These are phyloP conservation scores for Cacatua alba DNA, from an alignment of 2,113 vertebrate species.

Conservation along the genomic window DNA sequence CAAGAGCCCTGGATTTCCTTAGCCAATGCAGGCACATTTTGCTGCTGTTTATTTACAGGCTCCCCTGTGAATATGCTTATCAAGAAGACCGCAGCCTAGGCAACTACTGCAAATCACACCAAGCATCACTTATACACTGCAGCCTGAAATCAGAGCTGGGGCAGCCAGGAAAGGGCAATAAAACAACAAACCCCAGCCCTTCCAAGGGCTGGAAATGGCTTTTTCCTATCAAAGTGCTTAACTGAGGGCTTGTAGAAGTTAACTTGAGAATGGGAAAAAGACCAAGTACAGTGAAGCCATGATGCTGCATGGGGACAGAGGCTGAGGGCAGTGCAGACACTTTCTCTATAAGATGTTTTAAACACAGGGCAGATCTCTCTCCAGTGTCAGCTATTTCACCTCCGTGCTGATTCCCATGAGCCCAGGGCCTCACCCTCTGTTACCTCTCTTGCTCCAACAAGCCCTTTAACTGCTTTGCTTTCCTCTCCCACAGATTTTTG, in stretches of 20 bases:
- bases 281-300: neutral
- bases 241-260: neutral
- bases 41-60: neutral
- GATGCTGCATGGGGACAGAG: neutral
- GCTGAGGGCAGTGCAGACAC: neutral
- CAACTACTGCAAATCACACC: neutral
- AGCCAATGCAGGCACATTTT: conserved; percentile 5
- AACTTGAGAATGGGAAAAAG: neutral
- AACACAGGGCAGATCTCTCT: neutral
- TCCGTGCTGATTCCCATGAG: neutral
- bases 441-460: neutral
- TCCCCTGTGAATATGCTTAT: neutral
- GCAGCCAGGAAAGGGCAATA: neutral
- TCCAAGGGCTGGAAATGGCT: neutral
- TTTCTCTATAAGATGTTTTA: neutral
- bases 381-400: neutral
- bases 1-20: conserved; percentile 12
- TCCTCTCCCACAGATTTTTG: conserved; percentile 82
- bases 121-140: neutral
- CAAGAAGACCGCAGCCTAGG: neutral
- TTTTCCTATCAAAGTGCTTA: neutral
- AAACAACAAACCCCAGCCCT: neutral
- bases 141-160: neutral
- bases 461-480: neutral
- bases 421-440: neutral